These are phyloP conservation scores for Tympanoctomys barrerae DNA, from an alignment of 2,797 vertebrate genomes.

Conservation along the genomic window DNA sequence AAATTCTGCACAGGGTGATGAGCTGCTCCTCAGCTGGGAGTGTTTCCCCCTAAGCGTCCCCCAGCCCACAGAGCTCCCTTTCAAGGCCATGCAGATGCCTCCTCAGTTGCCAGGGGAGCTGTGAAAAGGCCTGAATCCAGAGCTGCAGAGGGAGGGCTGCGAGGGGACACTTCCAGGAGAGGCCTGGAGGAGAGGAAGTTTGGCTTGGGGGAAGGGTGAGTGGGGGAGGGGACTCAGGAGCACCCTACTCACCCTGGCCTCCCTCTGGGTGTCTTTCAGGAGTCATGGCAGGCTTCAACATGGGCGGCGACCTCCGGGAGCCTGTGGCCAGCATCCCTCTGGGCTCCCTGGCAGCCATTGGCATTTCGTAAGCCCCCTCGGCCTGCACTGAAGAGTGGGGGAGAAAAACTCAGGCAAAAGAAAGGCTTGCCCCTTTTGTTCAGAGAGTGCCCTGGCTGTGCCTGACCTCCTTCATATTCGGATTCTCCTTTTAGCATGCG, in stretches of 20 bases:
- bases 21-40: constrained; percentile 39
- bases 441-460: constrained; percentile 73
- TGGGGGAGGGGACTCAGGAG: not conserved
- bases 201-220: too few relatives aligned
- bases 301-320: constrained; percentile 97
- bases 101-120: constrained; percentile 77
- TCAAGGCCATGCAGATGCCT: constrained; percentile 38
- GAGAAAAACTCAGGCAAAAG: constrained; percentile 42
- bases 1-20: constrained; percentile 30
- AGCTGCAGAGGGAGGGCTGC: constrained; percentile 13
- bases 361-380: constrained; percentile 94
- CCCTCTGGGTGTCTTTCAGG: constrained; percentile 88
- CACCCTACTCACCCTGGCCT: not conserved
- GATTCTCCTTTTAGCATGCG: constrained; percentile 80
- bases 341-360: constrained; percentile 96
- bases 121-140: not conserved
- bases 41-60: not conserved
- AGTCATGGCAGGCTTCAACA: constrained; percentile 99
- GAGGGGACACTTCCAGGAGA: not conserved
- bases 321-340: constrained; percentile 95
- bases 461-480: constrained; percentile 80
- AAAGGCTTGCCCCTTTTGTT: constrained; percentile 71
- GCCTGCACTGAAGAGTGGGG: not conserved
- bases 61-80: constrained; percentile 75
- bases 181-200: not conserved